Percentiles rank a stretch among this genome's conserved stretches.
Conservation (phyloP, 2,113 vertebrate species). For the Pteruthius melanotis region DNA sequence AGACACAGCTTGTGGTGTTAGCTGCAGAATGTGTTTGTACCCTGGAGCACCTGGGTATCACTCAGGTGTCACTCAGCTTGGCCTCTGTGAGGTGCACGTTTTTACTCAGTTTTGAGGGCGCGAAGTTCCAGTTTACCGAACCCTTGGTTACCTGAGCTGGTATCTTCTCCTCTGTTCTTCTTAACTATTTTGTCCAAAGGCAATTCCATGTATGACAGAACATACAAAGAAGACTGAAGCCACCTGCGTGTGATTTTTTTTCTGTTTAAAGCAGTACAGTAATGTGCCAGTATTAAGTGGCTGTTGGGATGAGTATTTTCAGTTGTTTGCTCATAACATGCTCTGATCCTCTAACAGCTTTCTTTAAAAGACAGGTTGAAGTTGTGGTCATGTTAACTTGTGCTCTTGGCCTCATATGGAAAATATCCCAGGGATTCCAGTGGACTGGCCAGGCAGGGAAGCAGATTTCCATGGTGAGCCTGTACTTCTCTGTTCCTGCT, state of each 20-base stretch:
- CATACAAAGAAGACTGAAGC: slow-evolving; percentile 24
- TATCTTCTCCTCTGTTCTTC: not conserved
- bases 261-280: not conserved
- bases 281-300: not conserved
- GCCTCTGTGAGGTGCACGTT: not conserved
- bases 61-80: not conserved
- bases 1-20: not conserved
- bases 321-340: not conserved
- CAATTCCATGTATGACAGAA: not conserved
- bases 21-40: not conserved
- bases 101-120: not conserved
- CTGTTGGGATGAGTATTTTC: not conserved
- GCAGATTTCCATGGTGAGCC: not conserved
- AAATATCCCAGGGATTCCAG: not conserved
- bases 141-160: not conserved
- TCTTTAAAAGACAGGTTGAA: slow-evolving; percentile 2
- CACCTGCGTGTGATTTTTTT: not conserved
- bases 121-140: not conserved
- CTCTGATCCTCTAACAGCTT: not conserved
- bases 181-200: not conserved
- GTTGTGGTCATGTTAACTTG: not conserved
- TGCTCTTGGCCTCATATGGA: not conserved
- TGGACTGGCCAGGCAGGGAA: not conserved
- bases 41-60: not conserved
- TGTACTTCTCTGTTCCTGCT: not conserved